Conservation (phyloP, 2,113 vertebrate genomes). For the Cavia porcellus region DNA sequence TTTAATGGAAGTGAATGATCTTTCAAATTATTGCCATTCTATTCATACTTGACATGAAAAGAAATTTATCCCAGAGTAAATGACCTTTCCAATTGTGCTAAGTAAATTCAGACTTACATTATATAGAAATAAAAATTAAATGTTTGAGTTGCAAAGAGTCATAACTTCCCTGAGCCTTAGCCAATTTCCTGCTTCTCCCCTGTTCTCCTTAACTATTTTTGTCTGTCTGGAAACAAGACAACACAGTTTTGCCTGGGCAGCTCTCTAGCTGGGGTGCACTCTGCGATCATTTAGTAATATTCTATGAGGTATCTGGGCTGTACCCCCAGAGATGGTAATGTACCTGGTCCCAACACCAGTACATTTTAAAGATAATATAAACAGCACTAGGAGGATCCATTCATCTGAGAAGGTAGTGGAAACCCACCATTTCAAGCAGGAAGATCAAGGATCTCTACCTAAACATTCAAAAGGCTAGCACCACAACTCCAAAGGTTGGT, state of each 20-base stretch:
- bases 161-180: not conserved
- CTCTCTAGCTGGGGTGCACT: not conserved
- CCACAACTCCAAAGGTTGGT: not conserved
- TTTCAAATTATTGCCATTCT: slow-evolving; percentile 59
- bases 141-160: slow-evolving; percentile 8
- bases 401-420: not conserved
- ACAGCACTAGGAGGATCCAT: not conserved
- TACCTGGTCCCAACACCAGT: not conserved
- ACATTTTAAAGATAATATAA: not conserved
- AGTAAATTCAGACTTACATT: slow-evolving; percentile 58
- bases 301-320: not conserved
- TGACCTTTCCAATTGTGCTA: slow-evolving; percentile 52
- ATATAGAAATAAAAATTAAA: slow-evolving; percentile 40
- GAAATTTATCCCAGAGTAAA: slow-evolving; percentile 66
- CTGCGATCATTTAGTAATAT: not conserved
- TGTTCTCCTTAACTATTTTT: not conserved
- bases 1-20: slow-evolving; percentile 68
- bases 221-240: not conserved
- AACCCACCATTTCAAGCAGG: not conserved
- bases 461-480: not conserved
- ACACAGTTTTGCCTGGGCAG: not conserved
- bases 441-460: not conserved
- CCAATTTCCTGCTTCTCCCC: not conserved
- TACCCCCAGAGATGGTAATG: not conserved
- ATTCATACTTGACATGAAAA: slow-evolving; percentile 55